Conservation (phyloP, 1,140 invertebrate genomes). For the Saccostrea glomerata region DNA sequence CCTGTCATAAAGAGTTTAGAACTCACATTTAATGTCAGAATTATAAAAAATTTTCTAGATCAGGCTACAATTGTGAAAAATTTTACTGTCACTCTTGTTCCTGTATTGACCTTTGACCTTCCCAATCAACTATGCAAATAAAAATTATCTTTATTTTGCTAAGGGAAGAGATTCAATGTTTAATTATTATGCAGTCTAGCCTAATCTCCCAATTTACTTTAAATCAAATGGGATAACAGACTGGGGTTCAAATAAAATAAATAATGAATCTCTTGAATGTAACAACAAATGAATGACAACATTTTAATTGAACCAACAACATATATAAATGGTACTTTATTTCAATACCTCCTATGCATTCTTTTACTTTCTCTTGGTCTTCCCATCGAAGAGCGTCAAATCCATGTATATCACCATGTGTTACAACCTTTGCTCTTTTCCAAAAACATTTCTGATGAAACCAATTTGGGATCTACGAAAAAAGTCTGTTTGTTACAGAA, state of each 20-base stretch:
- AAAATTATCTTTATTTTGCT: neutral
- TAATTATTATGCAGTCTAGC: too few species aligned
- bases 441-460: slow-evolving; percentile 95
- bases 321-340: neutral
- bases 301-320: too few species aligned
- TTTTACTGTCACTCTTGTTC: too few species aligned
- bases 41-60: neutral
- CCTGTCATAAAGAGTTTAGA: slow-evolving; percentile 1
- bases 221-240: too few species aligned
- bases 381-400: slow-evolving; percentile 90
- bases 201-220: too few species aligned
- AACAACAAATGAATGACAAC: too few species aligned
- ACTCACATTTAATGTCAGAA: neutral
- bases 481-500: neutral
- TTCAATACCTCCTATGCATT: slow-evolving; percentile 82
- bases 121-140: neutral
- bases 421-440: slow-evolving; percentile 85
- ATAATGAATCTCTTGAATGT: too few species aligned
- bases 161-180: too few species aligned
- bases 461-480: slow-evolving; percentile 85
- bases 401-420: slow-evolving; percentile 89
- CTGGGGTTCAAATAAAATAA: too few species aligned
- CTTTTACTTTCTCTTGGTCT: slow-evolving; percentile 91
- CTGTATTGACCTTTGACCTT: too few species aligned
- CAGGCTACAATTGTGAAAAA: neutral